These are phyloP conservation scores for Xenentodon cancila DNA, from an alignment of 2,797 vertebrate species.

Conservation along the genomic window DNA sequence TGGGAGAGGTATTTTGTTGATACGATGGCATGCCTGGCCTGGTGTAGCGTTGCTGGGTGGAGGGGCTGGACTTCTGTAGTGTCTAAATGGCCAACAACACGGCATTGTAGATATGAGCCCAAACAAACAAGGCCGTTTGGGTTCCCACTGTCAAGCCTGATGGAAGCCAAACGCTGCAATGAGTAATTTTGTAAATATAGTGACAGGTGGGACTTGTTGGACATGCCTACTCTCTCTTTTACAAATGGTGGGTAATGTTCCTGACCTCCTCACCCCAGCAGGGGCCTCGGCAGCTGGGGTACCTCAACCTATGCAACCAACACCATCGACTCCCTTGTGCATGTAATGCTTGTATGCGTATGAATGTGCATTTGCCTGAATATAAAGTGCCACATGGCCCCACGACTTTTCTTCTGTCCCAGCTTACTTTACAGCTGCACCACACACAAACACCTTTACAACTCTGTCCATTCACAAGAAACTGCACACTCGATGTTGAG, in stretches of 20 bases:
- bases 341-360: slow-evolving; percentile 27
- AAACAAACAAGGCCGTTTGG: slow-evolving; percentile 36
- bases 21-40: slow-evolving; percentile 22
- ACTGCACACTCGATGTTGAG: not conserved
- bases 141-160: slow-evolving; percentile 67
- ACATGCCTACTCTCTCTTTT: slow-evolving; percentile 74
- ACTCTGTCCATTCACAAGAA: slow-evolving; percentile 25
- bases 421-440: slow-evolving; percentile 46
- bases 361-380: slow-evolving; percentile 59
- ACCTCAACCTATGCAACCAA: slow-evolving; percentile 63
- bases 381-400: slow-evolving; percentile 61
- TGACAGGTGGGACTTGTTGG: slow-evolving; percentile 79
- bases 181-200: slow-evolving; percentile 76
- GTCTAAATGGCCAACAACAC: slow-evolving; percentile 42
- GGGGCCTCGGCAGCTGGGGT: slow-evolving; percentile 72
- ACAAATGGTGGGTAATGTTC: slow-evolving; percentile 79
- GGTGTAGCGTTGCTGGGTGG: slow-evolving; percentile 1
- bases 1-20: slow-evolving; percentile 40
- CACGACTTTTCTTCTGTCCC: slow-evolving; percentile 51
- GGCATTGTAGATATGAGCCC: slow-evolving; percentile 38
- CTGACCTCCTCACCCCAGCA: slow-evolving; percentile 72
- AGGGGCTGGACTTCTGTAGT: slow-evolving; percentile 22
- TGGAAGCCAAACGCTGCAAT: slow-evolving; percentile 67
- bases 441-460: slow-evolving; percentile 32
- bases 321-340: slow-evolving; percentile 51